Evolutionary conservation across 2,888 invertebrate genomes (phyloP), one percentile per base, ranked within the genome.

Genomic region (Oscheius sp.): DNA sequence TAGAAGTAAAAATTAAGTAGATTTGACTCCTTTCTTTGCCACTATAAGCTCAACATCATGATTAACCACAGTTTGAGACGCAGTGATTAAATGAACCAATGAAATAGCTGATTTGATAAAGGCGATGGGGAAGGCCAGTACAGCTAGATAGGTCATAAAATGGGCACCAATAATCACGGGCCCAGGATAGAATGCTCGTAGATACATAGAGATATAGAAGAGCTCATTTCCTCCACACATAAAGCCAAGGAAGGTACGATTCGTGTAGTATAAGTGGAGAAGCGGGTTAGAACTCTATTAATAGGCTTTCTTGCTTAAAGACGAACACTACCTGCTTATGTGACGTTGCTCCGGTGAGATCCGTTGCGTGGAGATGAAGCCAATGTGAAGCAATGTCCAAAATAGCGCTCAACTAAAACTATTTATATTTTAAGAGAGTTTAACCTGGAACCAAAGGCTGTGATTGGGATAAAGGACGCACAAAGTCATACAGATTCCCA

Each of bases 171-270:
- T 73, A 53, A 84, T 69, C 5, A 57, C 80, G 65, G 10, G 76
- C 85, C 96, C 96, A 85, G 91, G 90, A 75, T 93, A 93, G 89
- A 98, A 98, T 88, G 97, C 89, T 82, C 93, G 89, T 29, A 97
- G 90, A 89, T 98, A 98, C 45, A 98, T 89, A 81, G 93, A 91
- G 67, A 94, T 92, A 89, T 95, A 99, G 88, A 98, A 98, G 3
- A 94, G 91, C 88, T 98, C 98, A 89, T 98, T 98, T 55, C 93
- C 95, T 82, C 93, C 92, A 88, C 98, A 98, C 96, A 98, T 96
- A 72, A 91, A 90, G 87, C 97, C 97, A 57, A 98, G 89, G 8
- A 97, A 92, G 65, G 90, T 91, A 81, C 87, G 87, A 71, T 75
- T 79, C 6, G 95, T 94, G 87, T 98, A 98, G 88, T 98, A 98